Conservation (phyloP, 2,888 invertebrate species). For the Melinopterus prodromus region DNA sequence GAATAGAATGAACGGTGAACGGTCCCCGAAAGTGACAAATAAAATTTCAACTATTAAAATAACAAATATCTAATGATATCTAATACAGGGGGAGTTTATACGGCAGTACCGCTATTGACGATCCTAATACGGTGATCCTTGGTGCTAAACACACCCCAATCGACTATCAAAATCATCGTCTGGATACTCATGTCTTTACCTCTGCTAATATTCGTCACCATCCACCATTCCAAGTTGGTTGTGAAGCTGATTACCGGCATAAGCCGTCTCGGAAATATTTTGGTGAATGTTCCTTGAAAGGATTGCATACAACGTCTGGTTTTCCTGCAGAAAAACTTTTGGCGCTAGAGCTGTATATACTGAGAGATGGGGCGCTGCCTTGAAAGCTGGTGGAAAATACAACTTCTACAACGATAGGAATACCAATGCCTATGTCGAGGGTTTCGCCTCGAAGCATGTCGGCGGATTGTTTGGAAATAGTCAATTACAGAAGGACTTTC, state of each 20-base stretch:
- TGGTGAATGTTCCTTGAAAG: too few species aligned
- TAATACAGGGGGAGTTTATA: constrained; percentile 6
- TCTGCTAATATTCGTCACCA: constrained; percentile 23
- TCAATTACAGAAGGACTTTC: too few species aligned
- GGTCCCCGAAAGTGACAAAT: constrained; percentile 11
- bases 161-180: constrained; percentile 20
- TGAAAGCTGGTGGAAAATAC: constrained; percentile 25
- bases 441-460: constrained; percentile 9
- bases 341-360: constrained; percentile 21
- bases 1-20: constrained; percentile 17
- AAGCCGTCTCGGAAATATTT: neutral
- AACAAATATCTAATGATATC: constrained; percentile 6
- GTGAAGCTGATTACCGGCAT: constrained; percentile 11
- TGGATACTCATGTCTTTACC: constrained; percentile 27
- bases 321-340: constrained; percentile 15
- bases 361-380: constrained; percentile 30
- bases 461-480: neutral
- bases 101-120: neutral
- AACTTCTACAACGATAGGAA: too few species aligned
- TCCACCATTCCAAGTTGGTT: constrained; percentile 16
- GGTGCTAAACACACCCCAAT: constrained; percentile 17
- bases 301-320: too few species aligned
- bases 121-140: constrained; percentile 12
- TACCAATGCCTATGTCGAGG: too few species aligned
- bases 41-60: neutral